Evolutionary conservation across 2,113 vertebrate species (phyloP).

Genomic region (Daboia siamensis): DNA sequence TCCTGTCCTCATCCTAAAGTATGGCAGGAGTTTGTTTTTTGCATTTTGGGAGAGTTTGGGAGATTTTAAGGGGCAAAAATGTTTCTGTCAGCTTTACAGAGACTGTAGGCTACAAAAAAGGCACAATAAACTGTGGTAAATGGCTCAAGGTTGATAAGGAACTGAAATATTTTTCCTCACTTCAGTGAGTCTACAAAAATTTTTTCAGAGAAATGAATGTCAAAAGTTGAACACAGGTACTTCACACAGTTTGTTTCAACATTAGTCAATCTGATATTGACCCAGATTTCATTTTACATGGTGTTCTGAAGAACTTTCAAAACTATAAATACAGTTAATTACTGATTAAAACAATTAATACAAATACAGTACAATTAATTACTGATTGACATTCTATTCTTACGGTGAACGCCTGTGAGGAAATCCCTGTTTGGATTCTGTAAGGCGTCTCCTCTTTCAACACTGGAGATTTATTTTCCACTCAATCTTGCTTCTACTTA

Average conservation of each 20-base stretch:
- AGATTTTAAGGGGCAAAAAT: not conserved
- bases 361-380: not conserved
- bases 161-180: not conserved
- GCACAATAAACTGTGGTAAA: not conserved
- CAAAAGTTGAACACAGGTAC: not conserved
- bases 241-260: not conserved
- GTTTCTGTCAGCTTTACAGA: not conserved
- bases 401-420: no score
- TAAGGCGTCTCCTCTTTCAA: not conserved
- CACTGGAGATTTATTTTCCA: not conserved
- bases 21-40: not conserved
- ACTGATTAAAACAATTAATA: not conserved
- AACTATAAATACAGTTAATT: not conserved
- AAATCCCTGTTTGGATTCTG: not conserved
- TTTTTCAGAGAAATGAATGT: not conserved
- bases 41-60: not conserved
- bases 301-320: not conserved
- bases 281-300: not conserved
- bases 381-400: not conserved
- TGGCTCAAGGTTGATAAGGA: not conserved
- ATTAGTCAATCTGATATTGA: not conserved
- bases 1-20: not conserved
- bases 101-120: not conserved
- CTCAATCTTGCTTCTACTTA: not conserved
- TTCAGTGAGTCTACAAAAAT: not conserved